Conservation (phyloP, 2,888 invertebrate species). For the Leptinotarsa tumamoca region DNA sequence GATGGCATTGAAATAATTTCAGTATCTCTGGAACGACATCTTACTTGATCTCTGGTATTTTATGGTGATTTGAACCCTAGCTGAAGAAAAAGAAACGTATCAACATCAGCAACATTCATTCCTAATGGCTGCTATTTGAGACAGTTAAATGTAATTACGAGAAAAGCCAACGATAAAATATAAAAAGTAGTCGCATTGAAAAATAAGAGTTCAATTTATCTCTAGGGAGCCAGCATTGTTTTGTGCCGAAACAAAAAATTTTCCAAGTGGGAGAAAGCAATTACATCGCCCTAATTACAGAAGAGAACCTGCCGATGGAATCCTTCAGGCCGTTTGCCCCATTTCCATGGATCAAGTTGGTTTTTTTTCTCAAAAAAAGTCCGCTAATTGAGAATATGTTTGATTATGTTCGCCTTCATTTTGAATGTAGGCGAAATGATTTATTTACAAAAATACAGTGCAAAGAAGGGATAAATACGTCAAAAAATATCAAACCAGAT, state of each 20-base stretch:
- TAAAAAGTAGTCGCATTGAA: not conserved
- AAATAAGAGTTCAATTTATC: not conserved
- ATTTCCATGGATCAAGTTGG: not conserved
- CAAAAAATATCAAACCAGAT: too few species aligned
- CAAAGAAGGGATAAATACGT: too few species aligned
- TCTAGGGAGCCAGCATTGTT: not conserved
- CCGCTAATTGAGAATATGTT: not conserved
- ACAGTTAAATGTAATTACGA: not conserved
- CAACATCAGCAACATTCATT: not conserved
- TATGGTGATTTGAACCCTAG: too few species aligned
- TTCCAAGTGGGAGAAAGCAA: not conserved
- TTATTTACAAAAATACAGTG: not conserved
- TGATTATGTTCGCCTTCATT: not conserved
- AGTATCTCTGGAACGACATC: too few species aligned
- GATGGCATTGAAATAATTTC: too few species aligned
- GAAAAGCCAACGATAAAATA: not conserved
- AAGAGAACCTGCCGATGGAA: not conserved
- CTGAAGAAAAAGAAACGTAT: too few species aligned
- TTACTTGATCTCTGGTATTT: too few species aligned
- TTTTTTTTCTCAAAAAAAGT: not conserved
- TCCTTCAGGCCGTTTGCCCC: not conserved
- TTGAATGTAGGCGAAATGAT: not conserved
- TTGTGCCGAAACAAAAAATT: not conserved
- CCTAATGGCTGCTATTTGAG: not conserved
- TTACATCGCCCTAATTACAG: conserved; percentile 1